phyloP scores from a whole-genome alignment of 2,888 invertebrate species.

The Torymus tubicola region DNA sequence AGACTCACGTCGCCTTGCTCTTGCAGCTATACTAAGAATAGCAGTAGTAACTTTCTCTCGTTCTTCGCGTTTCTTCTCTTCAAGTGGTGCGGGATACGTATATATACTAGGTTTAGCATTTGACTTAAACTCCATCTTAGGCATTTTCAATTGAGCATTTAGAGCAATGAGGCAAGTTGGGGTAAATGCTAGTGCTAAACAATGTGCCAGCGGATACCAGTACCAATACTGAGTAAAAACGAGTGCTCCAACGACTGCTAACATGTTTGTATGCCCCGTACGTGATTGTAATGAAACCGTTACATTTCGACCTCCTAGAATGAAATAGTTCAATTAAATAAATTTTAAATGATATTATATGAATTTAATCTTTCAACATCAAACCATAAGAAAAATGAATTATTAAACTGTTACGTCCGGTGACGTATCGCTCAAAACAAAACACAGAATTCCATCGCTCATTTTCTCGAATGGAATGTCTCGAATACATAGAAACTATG shows the following conservation, averaged over 20 bases:
- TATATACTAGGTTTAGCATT: conserved; percentile 96
- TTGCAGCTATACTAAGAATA: conserved; percentile 96
- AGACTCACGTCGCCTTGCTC: conserved; percentile 90
- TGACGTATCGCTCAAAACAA: too few relatives aligned
- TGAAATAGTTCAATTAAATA: background rate
- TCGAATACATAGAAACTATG: too few relatives aligned
- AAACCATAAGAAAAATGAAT: too few relatives aligned
- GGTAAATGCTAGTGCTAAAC: conserved; percentile 95
- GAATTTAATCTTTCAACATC: too few relatives aligned
- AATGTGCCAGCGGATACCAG: conserved; percentile 99
- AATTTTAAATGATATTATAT: too few relatives aligned
- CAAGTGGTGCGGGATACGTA: conserved; percentile 97
- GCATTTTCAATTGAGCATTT: conserved; percentile 95
- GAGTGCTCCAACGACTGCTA: conserved; percentile 97
- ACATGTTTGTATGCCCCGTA: conserved; percentile 97
- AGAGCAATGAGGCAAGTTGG: conserved; percentile 97
- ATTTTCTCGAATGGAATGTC: too few relatives aligned
- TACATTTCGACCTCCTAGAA: conserved; percentile 91
- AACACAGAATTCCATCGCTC: too few relatives aligned
- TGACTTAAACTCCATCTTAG: conserved; percentile 93
- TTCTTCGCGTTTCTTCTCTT: conserved; percentile 99
- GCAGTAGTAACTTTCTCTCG: conserved; percentile 98
- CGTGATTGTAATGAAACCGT: conserved; percentile 96
- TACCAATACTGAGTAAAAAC: conserved; percentile 99
- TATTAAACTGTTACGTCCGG: too few relatives aligned